Percentiles rank a stretch among this genome's conserved stretches.
phyloP scores from a whole-genome alignment of 2,113 vertebrate species.

The Chlamydotis undulata region DNA sequence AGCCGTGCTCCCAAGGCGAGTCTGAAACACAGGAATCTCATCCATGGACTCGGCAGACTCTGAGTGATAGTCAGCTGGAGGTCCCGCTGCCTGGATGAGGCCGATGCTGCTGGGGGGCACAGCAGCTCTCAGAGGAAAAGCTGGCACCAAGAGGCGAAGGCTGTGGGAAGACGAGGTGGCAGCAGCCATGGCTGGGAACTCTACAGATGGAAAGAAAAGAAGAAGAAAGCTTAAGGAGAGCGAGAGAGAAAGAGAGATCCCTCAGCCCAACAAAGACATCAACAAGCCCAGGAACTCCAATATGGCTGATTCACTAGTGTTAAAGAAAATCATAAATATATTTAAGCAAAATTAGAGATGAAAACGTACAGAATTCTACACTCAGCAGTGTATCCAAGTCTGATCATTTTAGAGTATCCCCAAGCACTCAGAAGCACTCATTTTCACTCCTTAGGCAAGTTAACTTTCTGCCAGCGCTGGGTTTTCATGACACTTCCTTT shows the following conservation, averaged over 20 bases:
- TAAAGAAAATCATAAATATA: background rate
- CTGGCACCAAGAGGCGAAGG: slow-evolving; percentile 73
- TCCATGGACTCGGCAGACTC: slow-evolving; percentile 89
- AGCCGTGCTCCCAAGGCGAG: slow-evolving; percentile 80
- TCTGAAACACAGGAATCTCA: slow-evolving; percentile 89
- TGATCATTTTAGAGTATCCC: background rate
- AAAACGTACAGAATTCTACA: background rate
- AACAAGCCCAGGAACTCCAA: background rate
- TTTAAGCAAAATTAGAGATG: background rate
- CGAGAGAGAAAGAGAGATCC: background rate
- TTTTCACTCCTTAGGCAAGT: background rate
- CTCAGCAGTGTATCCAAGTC: background rate
- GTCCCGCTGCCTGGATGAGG: slow-evolving; percentile 73
- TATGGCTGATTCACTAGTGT: background rate
- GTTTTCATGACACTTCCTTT: background rate
- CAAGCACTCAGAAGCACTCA: background rate
- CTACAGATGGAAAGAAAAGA: background rate
- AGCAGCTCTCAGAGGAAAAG: slow-evolving; percentile 70
- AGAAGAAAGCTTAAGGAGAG: background rate
- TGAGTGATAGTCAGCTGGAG: slow-evolving; percentile 83
- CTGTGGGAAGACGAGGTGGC: slow-evolving; percentile 53
- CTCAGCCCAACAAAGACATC: background rate
- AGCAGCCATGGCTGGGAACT: background rate
- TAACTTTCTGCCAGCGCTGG: background rate
- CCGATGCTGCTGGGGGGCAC: slow-evolving; percentile 40